These are phyloP conservation scores for Lithobates pipiens DNA, from an alignment of 2,797 vertebrate species.

Conservation along the genomic window DNA sequence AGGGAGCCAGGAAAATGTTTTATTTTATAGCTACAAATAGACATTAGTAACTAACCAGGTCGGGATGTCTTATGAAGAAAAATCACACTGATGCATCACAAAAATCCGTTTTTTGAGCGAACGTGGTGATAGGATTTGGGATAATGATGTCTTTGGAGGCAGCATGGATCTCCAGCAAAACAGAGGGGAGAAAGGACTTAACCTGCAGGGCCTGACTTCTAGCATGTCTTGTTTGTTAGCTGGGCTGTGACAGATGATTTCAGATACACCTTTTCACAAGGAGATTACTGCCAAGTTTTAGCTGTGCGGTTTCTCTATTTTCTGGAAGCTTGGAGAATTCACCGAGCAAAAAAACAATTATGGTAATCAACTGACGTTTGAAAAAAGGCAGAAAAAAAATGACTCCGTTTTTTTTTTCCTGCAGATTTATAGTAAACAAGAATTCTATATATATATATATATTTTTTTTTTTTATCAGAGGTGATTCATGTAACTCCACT, in stretches of 20 bases:
- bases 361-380: constrained; percentile 27
- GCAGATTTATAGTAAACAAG: neutral
- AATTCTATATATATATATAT: too few species aligned
- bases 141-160: constrained; percentile 34
- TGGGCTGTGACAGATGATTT: constrained; percentile 44
- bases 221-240: constrained; percentile 36
- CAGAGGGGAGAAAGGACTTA: neutral
- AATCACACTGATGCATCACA: constrained; percentile 14
- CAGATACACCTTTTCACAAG: constrained; percentile 21
- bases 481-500: neutral
- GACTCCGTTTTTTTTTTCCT: neutral
- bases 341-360: constrained; percentile 47
- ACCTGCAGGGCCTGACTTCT: constrained; percentile 42
- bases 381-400: neutral
- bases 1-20: too few species aligned
- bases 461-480: neutral
- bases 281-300: constrained; percentile 17
- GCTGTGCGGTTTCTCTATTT: constrained; percentile 14
- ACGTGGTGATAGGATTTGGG: constrained; percentile 19
- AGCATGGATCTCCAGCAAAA: neutral
- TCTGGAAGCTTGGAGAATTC: constrained; percentile 30
- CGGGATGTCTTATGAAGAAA: neutral
- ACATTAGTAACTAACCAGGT: neutral
- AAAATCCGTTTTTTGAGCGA: constrained; percentile 23
- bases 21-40: too few species aligned